A percentile compares a stretch with the other conserved stretches of the same genome.
phyloP scores from a whole-genome alignment of 2,113 vertebrate species.

The Otus sunia region DNA sequence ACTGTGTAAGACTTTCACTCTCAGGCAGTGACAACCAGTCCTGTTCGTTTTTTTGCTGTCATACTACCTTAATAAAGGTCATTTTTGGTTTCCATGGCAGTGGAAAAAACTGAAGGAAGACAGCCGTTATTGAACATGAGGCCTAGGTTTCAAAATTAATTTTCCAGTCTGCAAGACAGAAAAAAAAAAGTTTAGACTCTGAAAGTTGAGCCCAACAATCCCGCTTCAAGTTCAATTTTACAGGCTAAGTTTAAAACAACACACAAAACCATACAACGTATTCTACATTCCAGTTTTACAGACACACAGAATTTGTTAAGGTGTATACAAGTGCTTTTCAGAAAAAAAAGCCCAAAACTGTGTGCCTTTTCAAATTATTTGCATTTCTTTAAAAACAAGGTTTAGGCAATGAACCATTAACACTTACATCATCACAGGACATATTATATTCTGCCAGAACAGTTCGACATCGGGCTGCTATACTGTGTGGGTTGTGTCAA shows the following conservation, averaged over 20 bases:
- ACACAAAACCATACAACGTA: background rate
- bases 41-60: conserved; percentile 57
- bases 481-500: conserved; percentile 81
- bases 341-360: background rate
- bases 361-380: background rate
- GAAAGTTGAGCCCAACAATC: background rate
- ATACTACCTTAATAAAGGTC: conserved; percentile 60
- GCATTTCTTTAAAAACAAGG: background rate
- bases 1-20: conserved; percentile 53
- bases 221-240: background rate
- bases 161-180: conserved; percentile 89
- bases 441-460: conserved; percentile 99
- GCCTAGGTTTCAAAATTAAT: conserved; percentile 95
- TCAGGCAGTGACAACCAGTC: conserved; percentile 53
- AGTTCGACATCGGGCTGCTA: conserved; percentile 95
- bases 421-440: conserved; percentile 98
- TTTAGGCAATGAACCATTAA: background rate
- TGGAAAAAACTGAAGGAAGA: conserved; percentile 49
- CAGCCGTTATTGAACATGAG: conserved; percentile 88
- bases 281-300: background rate
- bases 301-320: background rate
- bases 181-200: background rate
- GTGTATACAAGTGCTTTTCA: background rate
- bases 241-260: background rate
- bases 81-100: conserved; percentile 62